Percentiles rank a stretch among this genome's conserved stretches.
Conservation (phyloP, 2,888 invertebrate species). For the Clepsis dumicolana region DNA sequence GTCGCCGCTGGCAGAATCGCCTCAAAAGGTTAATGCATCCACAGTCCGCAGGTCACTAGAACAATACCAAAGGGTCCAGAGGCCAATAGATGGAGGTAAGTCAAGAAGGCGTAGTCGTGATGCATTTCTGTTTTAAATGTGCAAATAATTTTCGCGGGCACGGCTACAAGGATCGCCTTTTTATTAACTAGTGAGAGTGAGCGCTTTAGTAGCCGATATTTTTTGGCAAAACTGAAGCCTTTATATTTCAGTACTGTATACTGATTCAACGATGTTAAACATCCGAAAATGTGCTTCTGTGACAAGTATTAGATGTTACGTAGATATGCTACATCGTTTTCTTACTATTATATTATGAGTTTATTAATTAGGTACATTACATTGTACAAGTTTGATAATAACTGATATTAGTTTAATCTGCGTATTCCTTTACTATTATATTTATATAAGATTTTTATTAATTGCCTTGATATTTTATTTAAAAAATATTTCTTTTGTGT, state of each 20-base stretch:
- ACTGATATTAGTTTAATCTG: neutral
- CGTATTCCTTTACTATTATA: neutral
- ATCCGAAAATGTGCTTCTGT: neutral
- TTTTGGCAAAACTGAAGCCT: neutral
- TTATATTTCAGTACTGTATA: neutral
- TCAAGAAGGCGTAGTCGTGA: neutral
- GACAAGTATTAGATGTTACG: neutral
- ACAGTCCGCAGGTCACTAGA: slow-evolving; percentile 1
- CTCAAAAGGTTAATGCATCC: slow-evolving; percentile 39
- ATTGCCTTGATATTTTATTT: neutral
- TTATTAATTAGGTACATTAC: neutral
- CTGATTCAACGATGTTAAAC: neutral
- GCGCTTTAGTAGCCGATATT: neutral
- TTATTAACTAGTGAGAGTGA: neutral
- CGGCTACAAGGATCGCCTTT: neutral
- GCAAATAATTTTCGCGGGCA: neutral
- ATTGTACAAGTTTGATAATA: slow-evolving; percentile 1
- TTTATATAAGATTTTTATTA: neutral
- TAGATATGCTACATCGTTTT: no score
- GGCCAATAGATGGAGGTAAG: neutral
- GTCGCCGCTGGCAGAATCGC: slow-evolving; percentile 47
- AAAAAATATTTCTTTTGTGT: neutral
- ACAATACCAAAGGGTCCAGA: neutral
- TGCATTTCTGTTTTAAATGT: neutral
- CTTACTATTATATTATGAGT: neutral